These are phyloP conservation scores for Neria commutata DNA, from an alignment of 2,888 invertebrate species.

Conservation along the genomic window DNA sequence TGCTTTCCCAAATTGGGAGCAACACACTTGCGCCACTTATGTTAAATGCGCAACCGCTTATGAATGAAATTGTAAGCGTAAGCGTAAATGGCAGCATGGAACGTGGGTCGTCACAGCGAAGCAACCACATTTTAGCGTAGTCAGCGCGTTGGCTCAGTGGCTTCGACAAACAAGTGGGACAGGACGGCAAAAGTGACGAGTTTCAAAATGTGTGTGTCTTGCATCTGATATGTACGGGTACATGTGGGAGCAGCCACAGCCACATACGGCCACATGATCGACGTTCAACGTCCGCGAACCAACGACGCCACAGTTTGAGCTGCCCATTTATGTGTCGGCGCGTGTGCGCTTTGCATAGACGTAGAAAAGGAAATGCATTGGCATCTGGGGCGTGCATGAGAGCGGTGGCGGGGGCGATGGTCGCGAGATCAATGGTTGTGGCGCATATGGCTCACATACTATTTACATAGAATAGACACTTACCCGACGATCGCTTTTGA, in stretches of 20 bases:
- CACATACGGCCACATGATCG: too few relatives aligned
- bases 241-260: slow-evolving; percentile 47
- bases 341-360: slow-evolving; percentile 21
- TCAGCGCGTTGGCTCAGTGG: slow-evolving; percentile 36
- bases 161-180: slow-evolving; percentile 1
- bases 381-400: slow-evolving; percentile 24
- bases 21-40: slow-evolving; percentile 7
- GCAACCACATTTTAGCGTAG: slow-evolving; percentile 2
- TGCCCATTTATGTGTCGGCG: slow-evolving; percentile 1
- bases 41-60: slow-evolving; percentile 21
- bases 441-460: not conserved
- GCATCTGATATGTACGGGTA: not conserved
- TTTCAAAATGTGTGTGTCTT: not conserved
- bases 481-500: slow-evolving; percentile 62
- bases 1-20: slow-evolving; percentile 5
- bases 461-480: slow-evolving; percentile 43
- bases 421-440: too few relatives aligned
- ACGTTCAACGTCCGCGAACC: slow-evolving; percentile 9
- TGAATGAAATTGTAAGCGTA: slow-evolving; percentile 31
- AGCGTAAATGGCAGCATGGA: slow-evolving; percentile 22
- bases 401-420: too few relatives aligned
- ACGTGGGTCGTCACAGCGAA: slow-evolving; percentile 4
- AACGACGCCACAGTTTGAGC: slow-evolving; percentile 11
- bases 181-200: not conserved
- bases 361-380: slow-evolving; percentile 55